These are phyloP conservation scores for Crambe crambe DNA, from an alignment of 37 sponge, comb jelly and placozoan genomes.

Conservation along the genomic window DNA sequence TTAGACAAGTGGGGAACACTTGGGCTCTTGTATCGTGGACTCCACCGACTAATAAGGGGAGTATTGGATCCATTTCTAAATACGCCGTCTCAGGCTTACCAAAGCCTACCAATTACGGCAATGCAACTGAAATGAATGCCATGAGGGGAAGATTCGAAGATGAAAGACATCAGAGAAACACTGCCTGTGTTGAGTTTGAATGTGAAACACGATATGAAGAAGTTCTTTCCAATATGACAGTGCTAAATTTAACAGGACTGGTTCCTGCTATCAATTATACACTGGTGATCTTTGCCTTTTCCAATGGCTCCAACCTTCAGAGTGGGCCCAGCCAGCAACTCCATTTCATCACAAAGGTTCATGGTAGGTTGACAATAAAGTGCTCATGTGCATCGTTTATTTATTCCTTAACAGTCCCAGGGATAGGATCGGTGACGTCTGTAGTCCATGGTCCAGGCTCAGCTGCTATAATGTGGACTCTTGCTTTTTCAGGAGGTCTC, in stretches of 20 bases:
- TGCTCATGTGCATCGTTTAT: no score
- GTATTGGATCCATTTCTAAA: background rate
- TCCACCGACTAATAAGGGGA: background rate
- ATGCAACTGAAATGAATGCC: background rate
- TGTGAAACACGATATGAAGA: background rate
- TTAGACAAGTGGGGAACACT: slow-evolving; percentile 5
- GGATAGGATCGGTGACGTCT: slow-evolving; percentile 13
- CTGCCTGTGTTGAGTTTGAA: slow-evolving; percentile 20
- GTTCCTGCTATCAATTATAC: slow-evolving; percentile 3
- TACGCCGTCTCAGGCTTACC: background rate
- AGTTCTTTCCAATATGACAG: background rate
- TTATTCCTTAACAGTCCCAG: no score
- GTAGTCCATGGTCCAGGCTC: slow-evolving; percentile 25
- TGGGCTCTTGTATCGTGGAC: slow-evolving; percentile 17
- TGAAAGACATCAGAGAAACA: background rate
- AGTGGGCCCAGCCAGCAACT: background rate
- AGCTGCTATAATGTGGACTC: slow-evolving; percentile 7
- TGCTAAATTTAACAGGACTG: slow-evolving; percentile 15
- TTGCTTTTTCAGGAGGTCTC: slow-evolving; percentile 26
- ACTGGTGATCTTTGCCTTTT: background rate
- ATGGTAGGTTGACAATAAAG: background rate
- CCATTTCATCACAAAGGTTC: background rate
- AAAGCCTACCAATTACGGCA: background rate
- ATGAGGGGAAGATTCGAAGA: no score
- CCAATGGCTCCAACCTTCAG: slow-evolving; percentile 4